Base-by-base conservation (phyloP, 1,140 invertebrate species). In the Mizuhopecten yessoensis region DNA sequence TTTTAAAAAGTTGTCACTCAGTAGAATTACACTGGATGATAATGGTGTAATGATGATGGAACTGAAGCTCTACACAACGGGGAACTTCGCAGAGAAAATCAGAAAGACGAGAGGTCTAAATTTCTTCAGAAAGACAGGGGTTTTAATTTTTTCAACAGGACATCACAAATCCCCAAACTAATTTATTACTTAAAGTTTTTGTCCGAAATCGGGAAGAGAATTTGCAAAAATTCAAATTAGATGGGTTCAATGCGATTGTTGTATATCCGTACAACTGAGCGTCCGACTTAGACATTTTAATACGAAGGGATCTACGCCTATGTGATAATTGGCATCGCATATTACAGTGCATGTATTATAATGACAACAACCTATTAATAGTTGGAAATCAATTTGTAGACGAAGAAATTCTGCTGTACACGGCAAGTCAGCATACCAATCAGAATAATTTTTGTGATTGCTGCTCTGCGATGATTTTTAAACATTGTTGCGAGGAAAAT, bases 1-100 rank as follows among this genome's bases (percentile, higher is more conserved):
- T 75, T 75, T 75, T 29, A 29, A 75, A 75, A 75, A 75, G 5
- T 75, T 75, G n/a, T 45, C 42, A 17, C n/a, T 75, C 57, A 75
- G 29, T 75, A 75, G 57, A 75, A 75, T 75, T 75, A 75, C 29
- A n/a, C 29, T n/a, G 29, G 57, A 29, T 75, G n/a, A 75, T 75
- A n/a, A 75, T 75, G 23, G n/a, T 17, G 29, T 75, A 75, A 75
- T 75, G 57, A 75, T 75, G 57, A 75, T 75, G 57, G 57, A 75
- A 75, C 57, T 75, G 57, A n/a, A 75, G 57, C 9, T 75, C 17
- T n/a, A 17, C 17, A 17, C n/a, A 45, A 29, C 23, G 3, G 57
- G 57, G 29, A 75, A 75, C n/a, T 75, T 75, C n/a, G 5, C n/a
- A 75, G n/a, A 75, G n/a, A n/a, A n/a, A n/a, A 75, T 7, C n/a